Percentiles rank a stretch among this genome's conserved stretches.
These are phyloP conservation scores for Rhamnusium bicolor DNA, from an alignment of 2,888 invertebrate species.

Conservation along the genomic window DNA sequence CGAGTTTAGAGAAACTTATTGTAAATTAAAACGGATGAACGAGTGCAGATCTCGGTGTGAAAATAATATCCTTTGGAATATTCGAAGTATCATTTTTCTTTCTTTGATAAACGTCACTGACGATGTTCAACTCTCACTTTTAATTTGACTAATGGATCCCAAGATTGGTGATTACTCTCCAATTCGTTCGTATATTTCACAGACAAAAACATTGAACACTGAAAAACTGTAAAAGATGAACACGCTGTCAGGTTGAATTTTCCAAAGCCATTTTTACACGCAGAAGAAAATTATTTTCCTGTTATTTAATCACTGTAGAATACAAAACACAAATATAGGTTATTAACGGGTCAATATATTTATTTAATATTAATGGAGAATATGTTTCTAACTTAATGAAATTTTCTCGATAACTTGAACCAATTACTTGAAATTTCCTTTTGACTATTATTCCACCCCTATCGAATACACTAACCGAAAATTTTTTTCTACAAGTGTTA, in stretches of 20 bases:
- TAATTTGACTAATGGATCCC: conserved; percentile 53
- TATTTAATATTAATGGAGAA: too few species aligned
- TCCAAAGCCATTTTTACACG: conserved; percentile 22
- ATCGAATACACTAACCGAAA: too few species aligned
- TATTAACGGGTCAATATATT: too few species aligned
- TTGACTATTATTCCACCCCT: too few species aligned
- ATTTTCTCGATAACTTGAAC: too few species aligned
- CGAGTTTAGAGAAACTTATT: conserved; percentile 11
- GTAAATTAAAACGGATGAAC: conserved; percentile 18
- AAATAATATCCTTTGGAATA: conserved; percentile 42
- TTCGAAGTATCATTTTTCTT: conserved; percentile 50
- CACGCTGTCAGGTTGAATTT: conserved; percentile 21
- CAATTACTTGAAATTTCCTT: too few species aligned
- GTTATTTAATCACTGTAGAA: too few species aligned
- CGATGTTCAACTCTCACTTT: conserved; percentile 50
- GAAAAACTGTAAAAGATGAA: conserved; percentile 38
- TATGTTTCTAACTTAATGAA: too few species aligned
- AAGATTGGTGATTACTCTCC: conserved; percentile 51
- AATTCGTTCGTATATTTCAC: conserved; percentile 43
- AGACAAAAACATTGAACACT: conserved; percentile 41
- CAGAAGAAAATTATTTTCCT: neutral
- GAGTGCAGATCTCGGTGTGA: conserved; percentile 25
- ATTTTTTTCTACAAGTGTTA: too few species aligned
- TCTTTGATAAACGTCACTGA: conserved; percentile 47
- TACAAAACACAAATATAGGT: too few species aligned